Evolutionary conservation across 2,888 invertebrate genomes (phyloP).

Genomic region (Thereva unica): DNA sequence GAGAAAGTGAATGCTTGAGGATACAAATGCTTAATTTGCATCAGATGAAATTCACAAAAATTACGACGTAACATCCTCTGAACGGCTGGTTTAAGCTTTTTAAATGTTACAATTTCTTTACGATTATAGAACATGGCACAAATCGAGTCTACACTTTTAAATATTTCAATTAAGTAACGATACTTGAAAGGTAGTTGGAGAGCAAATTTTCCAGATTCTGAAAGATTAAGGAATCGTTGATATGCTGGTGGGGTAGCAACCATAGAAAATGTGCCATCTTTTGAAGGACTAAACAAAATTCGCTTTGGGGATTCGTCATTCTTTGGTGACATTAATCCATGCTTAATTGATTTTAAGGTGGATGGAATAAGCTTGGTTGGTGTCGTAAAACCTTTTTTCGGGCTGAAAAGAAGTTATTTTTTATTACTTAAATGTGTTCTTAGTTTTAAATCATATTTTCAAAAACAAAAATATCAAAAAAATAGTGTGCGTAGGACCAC

Average conservation of each 20-base stretch:
- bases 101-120: constrained; percentile 84
- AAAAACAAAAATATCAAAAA: too few species aligned
- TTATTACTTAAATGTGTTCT: too few species aligned
- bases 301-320: constrained; percentile 64
- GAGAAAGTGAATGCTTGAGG: constrained; percentile 78
- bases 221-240: constrained; percentile 71
- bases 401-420: constrained; percentile 63
- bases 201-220: constrained; percentile 63
- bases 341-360: too few species aligned
- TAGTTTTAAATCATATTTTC: too few species aligned
- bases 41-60: constrained; percentile 75
- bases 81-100: constrained; percentile 83
- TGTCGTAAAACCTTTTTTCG: constrained; percentile 65
- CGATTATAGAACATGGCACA: constrained; percentile 83
- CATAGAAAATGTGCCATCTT: constrained; percentile 60
- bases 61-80: constrained; percentile 84
- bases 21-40: constrained; percentile 80
- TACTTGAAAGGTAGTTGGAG: constrained; percentile 84
- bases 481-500: too few species aligned
- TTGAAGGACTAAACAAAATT: constrained; percentile 67
- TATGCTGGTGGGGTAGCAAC: constrained; percentile 66
- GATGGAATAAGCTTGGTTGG: constrained; percentile 63
- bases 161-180: constrained; percentile 78
- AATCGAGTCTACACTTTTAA: constrained; percentile 83
- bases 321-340: constrained; percentile 66